Percentiles rank a stretch among this genome's conserved stretches.
Evolutionary conservation across 1,140 invertebrate species (phyloP).

Genomic region (Macrobrachium nipponense): DNA sequence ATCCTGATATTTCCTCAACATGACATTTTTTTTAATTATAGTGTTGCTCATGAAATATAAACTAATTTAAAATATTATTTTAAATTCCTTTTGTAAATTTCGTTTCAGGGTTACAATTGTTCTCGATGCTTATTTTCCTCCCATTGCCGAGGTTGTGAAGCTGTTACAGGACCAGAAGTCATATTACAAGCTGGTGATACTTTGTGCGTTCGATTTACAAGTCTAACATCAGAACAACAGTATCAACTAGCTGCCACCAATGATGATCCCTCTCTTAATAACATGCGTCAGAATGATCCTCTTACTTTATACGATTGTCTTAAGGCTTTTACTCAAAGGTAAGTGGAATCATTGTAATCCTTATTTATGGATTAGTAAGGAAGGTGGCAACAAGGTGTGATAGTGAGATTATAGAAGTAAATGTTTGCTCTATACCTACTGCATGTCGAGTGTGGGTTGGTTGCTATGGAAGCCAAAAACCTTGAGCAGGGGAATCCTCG

Average conservation of each 20-base stretch:
- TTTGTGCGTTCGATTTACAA: constrained; percentile 72
- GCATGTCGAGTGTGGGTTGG: too few species aligned
- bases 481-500: too few species aligned
- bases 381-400: not conserved
- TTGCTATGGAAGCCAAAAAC: too few species aligned
- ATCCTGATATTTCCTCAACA: too few species aligned
- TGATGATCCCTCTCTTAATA: constrained; percentile 49
- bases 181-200: constrained; percentile 74
- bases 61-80: not conserved
- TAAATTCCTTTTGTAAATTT: not conserved
- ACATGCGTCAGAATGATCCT: constrained; percentile 65
- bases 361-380: not conserved
- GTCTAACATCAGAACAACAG: constrained; percentile 63
- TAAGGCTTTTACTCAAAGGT: constrained; percentile 76
- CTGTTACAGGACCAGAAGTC: constrained; percentile 71
- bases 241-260: constrained; percentile 21
- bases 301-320: constrained; percentile 78
- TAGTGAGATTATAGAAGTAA: too few species aligned
- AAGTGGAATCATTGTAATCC: not conserved
- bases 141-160: constrained; percentile 76
- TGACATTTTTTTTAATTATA: too few species aligned
- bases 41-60: too few species aligned
- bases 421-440: too few species aligned
- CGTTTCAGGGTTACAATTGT: constrained; percentile 69
- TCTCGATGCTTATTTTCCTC: constrained; percentile 75